Conservation (phyloP, 2,113 vertebrate species). For the Entomyzon cyanotis region DNA sequence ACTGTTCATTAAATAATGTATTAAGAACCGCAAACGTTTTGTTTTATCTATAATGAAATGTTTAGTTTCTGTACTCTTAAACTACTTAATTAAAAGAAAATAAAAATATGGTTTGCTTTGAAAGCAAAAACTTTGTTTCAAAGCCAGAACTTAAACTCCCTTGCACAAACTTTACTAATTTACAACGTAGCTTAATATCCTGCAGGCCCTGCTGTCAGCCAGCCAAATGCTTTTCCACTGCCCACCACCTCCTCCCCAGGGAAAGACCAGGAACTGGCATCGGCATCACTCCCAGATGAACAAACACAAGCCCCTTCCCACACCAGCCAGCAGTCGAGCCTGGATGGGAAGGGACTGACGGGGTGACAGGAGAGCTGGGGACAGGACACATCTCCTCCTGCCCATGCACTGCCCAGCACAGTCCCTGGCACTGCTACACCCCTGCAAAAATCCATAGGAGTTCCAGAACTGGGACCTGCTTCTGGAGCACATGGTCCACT, state of each 20-base stretch:
- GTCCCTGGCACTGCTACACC: neutral
- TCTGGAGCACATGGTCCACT: neutral
- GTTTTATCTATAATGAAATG: neutral
- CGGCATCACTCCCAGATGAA: neutral
- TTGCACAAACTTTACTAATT: neutral
- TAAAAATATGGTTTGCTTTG: neutral
- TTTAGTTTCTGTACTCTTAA: neutral
- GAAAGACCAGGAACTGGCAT: neutral
- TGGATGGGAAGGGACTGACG: accelerated
- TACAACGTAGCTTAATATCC: neutral
- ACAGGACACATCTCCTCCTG: accelerated
- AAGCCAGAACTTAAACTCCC: neutral
- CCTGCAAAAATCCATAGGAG: neutral
- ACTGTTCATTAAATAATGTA: neutral
- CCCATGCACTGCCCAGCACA: accelerated
- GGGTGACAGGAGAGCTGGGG: neutral
- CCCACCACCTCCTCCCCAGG: neutral
- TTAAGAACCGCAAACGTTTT: neutral
- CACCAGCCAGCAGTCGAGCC: accelerated
- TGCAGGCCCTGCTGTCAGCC: neutral
- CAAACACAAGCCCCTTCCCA: neutral
- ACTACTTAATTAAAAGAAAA: neutral
- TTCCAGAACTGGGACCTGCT: neutral
- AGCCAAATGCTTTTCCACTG: neutral
- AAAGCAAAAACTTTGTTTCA: neutral